Percentiles rank a stretch among this genome's conserved stretches.
These are phyloP conservation scores for Drosophila athabasca DNA, from an alignment of 1,140 invertebrate genomes.

Conservation along the genomic window DNA sequence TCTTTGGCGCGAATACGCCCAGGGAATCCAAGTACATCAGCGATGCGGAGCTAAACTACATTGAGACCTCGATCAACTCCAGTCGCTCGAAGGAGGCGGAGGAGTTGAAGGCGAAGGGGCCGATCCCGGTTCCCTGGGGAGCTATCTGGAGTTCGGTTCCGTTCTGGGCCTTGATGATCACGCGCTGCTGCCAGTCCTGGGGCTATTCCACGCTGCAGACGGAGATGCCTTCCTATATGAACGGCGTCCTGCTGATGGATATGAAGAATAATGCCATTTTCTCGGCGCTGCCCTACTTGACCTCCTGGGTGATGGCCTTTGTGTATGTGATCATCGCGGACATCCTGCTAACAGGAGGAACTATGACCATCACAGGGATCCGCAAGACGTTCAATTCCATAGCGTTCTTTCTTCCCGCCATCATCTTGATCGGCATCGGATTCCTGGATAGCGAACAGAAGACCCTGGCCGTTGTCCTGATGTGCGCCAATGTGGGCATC, in stretches of 20 bases:
- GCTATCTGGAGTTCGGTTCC: constrained; percentile 90
- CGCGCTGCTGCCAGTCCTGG: constrained; percentile 95
- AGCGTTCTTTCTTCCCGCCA: constrained; percentile 85
- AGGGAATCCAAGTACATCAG: constrained; percentile 86
- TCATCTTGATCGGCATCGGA: constrained; percentile 86
- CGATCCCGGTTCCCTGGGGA: constrained; percentile 88
- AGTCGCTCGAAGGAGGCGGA: constrained; percentile 32
- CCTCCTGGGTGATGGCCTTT: constrained; percentile 88
- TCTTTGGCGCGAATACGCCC: constrained; percentile 88
- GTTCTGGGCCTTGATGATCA: constrained; percentile 92
- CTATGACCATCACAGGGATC: constrained; percentile 84
- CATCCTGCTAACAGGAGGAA: constrained; percentile 85
- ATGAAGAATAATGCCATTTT: constrained; percentile 90
- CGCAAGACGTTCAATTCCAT: constrained; percentile 89
- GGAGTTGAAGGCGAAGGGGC: constrained; percentile 7
- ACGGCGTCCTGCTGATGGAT: constrained; percentile 90
- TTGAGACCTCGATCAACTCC: constrained; percentile 84
- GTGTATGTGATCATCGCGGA: constrained; percentile 87
- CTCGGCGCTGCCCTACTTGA: constrained; percentile 91
- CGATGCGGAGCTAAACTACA: constrained; percentile 86
- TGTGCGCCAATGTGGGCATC: constrained; percentile 89
- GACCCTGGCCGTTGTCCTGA: constrained; percentile 85
- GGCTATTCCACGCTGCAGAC: constrained; percentile 96
- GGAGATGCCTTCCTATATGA: constrained; percentile 95
- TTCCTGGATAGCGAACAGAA: constrained; percentile 85